These are phyloP conservation scores for Zaprionus africanus DNA, from an alignment of 1,140 invertebrate genomes.

Conservation along the genomic window DNA sequence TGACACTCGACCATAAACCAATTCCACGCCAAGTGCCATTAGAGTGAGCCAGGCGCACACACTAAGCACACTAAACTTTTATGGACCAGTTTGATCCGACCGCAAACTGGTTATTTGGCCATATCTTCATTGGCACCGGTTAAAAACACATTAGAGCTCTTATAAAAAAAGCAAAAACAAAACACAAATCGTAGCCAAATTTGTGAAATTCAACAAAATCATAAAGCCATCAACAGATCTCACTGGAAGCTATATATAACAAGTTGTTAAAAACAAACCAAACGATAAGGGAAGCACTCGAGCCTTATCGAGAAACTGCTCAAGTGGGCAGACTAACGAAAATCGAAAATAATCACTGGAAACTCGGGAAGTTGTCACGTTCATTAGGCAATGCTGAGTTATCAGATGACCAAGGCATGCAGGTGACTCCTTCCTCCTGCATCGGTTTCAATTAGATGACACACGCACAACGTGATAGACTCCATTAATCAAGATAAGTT, in stretches of 20 bases:
- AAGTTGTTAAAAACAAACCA: conserved; percentile 24
- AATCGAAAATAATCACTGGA: background rate
- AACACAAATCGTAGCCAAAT: conserved; percentile 32
- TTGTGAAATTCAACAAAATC: conserved; percentile 39
- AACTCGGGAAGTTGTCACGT: background rate
- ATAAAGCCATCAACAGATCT: conserved; percentile 56
- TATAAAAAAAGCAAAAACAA: conserved; percentile 41
- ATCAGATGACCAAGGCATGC: background rate
- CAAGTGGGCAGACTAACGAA: background rate
- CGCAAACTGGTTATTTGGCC: conserved; percentile 31
- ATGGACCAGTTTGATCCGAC: conserved; percentile 19
- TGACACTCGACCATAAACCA: conserved; percentile 25
- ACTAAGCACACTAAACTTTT: background rate
- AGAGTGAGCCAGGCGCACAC: conserved; percentile 1
- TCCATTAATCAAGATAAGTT: conserved; percentile 2
- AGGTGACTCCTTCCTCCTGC: background rate
- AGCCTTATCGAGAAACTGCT: background rate
- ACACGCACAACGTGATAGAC: background rate
- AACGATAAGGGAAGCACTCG: conserved; percentile 19
- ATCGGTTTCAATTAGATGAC: background rate
- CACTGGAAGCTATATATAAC: conserved; percentile 24
- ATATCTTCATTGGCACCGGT: conserved; percentile 50
- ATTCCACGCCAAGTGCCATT: conserved; percentile 18
- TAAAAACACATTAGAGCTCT: conserved; percentile 50
- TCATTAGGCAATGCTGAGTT: background rate